A percentile compares a stretch with the other conserved stretches of the same genome.
phyloP scores from a whole-genome alignment of 1,140 invertebrate species.

The Maconellicoccus hirsutus region DNA sequence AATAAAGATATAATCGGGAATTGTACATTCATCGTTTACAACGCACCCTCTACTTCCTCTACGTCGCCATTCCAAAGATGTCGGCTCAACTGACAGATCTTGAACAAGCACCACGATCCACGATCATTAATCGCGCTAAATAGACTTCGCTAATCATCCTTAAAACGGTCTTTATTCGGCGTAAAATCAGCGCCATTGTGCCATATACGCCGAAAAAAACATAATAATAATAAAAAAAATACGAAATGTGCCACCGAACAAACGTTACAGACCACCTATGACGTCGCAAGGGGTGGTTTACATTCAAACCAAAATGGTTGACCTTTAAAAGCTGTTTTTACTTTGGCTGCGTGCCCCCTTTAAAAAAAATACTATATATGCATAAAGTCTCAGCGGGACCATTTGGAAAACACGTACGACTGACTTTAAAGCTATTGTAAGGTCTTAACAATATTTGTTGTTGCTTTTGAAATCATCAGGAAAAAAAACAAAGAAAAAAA shows the following conservation, averaged over 20 bases:
- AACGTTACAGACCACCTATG: conserved; percentile 22
- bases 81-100: too few relatives aligned
- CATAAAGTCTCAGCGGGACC: conserved; percentile 11
- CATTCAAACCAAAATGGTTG: conserved; percentile 19
- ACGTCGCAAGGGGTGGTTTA: conserved; percentile 8
- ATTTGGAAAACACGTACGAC: conserved; percentile 11
- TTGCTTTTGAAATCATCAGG: neutral
- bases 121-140: neutral
- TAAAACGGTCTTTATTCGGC: conserved; percentile 12
- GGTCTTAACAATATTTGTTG: neutral
- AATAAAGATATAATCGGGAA: too few relatives aligned
- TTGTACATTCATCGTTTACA: too few relatives aligned
- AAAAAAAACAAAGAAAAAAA: too few relatives aligned
- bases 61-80: too few relatives aligned
- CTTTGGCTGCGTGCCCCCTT: conserved; percentile 8
- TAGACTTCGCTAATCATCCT: neutral
- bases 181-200: neutral
- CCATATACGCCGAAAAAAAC: neutral
- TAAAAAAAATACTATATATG: neutral
- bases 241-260: conserved; percentile 11
- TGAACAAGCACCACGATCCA: too few relatives aligned
- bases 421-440: neutral
- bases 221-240: neutral
- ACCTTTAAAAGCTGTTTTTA: conserved; percentile 12
- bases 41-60: too few relatives aligned